Evolutionary conservation across 2,888 invertebrate species (phyloP).

Genomic region (Watsonalla cultraria): DNA sequence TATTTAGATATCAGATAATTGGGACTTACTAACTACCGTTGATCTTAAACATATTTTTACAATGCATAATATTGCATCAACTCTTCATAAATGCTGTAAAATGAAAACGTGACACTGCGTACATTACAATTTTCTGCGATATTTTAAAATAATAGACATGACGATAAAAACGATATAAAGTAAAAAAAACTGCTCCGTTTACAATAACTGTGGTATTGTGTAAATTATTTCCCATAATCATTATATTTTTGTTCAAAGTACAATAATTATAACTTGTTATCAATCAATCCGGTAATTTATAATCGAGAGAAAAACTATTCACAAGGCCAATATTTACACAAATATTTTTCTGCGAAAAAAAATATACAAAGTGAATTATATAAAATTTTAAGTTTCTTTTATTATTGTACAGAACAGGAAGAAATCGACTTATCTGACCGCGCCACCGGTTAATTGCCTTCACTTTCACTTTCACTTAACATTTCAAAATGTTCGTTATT

Average conservation of each 20-base stretch:
- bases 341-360: not conserved
- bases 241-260: too few species aligned
- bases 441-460: not conserved
- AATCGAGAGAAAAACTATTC: too few species aligned
- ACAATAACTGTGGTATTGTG: too few species aligned
- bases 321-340: not conserved
- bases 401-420: not conserved
- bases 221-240: too few species aligned
- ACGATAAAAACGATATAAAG: too few species aligned
- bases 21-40: slow-evolving; percentile 18
- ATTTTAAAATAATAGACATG: too few species aligned
- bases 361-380: not conserved
- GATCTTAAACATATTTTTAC: slow-evolving; percentile 24
- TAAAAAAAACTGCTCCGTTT: not conserved
- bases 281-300: too few species aligned
- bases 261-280: too few species aligned
- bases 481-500: too few species aligned
- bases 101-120: not conserved
- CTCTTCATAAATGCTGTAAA: slow-evolving; percentile 20
- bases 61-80: slow-evolving; percentile 15
- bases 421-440: not conserved
- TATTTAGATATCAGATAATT: slow-evolving; percentile 17
- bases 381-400: too few species aligned
- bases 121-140: too few species aligned
- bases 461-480: not conserved